These are phyloP conservation scores for Andricus grossulariae DNA, from an alignment of 1,140 invertebrate species.

Conservation along the genomic window DNA sequence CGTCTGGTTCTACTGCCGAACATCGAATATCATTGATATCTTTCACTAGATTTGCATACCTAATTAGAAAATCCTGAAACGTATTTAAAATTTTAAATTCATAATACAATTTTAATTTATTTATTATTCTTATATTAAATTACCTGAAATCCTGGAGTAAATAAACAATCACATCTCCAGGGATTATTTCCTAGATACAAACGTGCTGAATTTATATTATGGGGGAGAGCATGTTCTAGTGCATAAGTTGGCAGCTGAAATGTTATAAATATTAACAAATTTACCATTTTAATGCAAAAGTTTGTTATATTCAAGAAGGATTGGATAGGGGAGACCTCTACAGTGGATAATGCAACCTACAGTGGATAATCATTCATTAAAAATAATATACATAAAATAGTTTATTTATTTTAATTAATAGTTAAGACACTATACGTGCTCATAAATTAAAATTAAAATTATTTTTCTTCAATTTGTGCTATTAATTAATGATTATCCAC, in stretches of 20 bases:
- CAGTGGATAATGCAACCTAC: too few relatives aligned
- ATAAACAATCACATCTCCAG: slow-evolving; percentile 88
- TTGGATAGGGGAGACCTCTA: too few relatives aligned
- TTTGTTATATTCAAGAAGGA: too few relatives aligned
- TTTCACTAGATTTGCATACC: slow-evolving; percentile 82
- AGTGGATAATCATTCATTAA: too few relatives aligned
- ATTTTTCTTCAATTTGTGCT: too few relatives aligned
- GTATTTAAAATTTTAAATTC: slow-evolving; percentile 7
- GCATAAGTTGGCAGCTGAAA: slow-evolving; percentile 85
- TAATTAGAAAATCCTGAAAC: slow-evolving; percentile 85
- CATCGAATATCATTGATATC: slow-evolving; percentile 84
- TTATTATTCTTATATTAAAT: slow-evolving; percentile 2
- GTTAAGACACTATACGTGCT: too few relatives aligned
- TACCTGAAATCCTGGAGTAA: slow-evolving; percentile 78
- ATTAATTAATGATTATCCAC: too few relatives aligned
- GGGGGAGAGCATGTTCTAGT: slow-evolving; percentile 84
- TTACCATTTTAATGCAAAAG: too few relatives aligned
- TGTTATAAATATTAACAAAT: slow-evolving; percentile 28
- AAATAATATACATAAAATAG: too few relatives aligned
- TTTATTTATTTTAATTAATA: too few relatives aligned
- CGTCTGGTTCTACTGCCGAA: slow-evolving; percentile 75
- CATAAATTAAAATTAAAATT: too few relatives aligned
- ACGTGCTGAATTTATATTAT: slow-evolving; percentile 81
- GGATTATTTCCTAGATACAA: slow-evolving; percentile 85
- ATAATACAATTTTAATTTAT: neutral